Conservation (phyloP, 2,888 invertebrate genomes). For the Chloromyia formosa region DNA sequence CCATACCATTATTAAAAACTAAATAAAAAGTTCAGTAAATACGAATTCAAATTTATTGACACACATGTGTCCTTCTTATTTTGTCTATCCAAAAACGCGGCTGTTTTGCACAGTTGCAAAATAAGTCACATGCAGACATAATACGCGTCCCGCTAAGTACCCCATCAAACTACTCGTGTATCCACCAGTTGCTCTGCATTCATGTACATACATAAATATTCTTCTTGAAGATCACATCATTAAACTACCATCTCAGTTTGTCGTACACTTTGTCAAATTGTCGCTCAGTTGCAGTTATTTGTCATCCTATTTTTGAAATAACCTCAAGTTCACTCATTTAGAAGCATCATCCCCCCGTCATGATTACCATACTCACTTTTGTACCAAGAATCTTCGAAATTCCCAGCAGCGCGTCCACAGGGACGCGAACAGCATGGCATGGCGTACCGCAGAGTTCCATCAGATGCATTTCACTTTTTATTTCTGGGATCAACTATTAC, state of each 20-base stretch:
- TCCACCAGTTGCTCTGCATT: too few species aligned
- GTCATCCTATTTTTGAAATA: slow-evolving; percentile 29
- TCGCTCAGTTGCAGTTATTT: slow-evolving; percentile 35
- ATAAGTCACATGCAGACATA: too few species aligned
- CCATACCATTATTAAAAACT: too few species aligned
- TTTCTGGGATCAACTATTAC: not conserved
- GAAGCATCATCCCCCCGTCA: not conserved
- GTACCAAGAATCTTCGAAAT: not conserved
- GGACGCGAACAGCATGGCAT: slow-evolving; percentile 16
- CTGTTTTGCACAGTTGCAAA: too few species aligned
- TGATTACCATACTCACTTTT: not conserved
- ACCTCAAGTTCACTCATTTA: not conserved
- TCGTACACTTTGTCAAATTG: slow-evolving; percentile 21
- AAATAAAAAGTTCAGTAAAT: too few species aligned
- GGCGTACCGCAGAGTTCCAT: slow-evolving; percentile 19
- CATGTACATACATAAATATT: too few species aligned
- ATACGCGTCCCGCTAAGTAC: too few species aligned
- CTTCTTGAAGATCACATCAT: not conserved
- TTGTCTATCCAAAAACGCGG: too few species aligned
- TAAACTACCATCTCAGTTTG: slow-evolving; percentile 8
- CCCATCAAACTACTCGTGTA: too few species aligned
- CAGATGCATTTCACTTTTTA: not conserved
- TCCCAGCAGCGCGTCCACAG: slow-evolving; percentile 13
- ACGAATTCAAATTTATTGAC: too few species aligned
- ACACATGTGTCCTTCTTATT: too few species aligned